Evolutionary conservation across 1,140 invertebrate genomes (phyloP).

Genomic region (Nylanderia fulva): DNA sequence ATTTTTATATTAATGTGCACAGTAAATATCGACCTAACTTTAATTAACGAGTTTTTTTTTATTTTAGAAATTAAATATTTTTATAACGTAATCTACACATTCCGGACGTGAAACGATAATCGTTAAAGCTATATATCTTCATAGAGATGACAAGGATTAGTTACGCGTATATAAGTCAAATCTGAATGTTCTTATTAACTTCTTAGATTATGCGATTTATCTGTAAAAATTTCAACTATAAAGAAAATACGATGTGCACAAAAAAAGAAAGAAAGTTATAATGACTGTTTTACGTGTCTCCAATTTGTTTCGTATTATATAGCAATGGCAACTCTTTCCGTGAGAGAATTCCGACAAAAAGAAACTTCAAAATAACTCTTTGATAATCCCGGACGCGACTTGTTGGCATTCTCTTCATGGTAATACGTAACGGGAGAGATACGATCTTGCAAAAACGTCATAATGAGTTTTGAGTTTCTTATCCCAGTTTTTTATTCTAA

Average conservation of each 20-base stretch:
- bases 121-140: no score
- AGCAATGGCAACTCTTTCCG: slow-evolving; percentile 1
- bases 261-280: slow-evolving; percentile 35
- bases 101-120: no score
- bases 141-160: no score
- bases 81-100: no score
- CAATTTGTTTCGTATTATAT: slow-evolving; percentile 28
- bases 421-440: background rate
- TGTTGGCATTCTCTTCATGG: background rate
- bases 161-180: no score
- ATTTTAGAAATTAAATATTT: no score
- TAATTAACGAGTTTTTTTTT: no score
- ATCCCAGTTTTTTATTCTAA: background rate
- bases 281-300: background rate
- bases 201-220: background rate
- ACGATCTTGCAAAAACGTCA: background rate
- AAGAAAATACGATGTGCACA: background rate
- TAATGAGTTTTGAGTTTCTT: background rate
- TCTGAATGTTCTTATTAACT: no score
- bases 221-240: background rate
- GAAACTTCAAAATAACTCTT: slow-evolving; percentile 24
- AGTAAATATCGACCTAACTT: background rate
- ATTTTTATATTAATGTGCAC: background rate
- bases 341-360: slow-evolving; percentile 11
- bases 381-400: slow-evolving; percentile 28